A percentile compares a stretch with the other conserved stretches of the same genome.
Evolutionary conservation across 1,140 invertebrate genomes (phyloP).

Genomic region (Drosophila paulistorum): DNA sequence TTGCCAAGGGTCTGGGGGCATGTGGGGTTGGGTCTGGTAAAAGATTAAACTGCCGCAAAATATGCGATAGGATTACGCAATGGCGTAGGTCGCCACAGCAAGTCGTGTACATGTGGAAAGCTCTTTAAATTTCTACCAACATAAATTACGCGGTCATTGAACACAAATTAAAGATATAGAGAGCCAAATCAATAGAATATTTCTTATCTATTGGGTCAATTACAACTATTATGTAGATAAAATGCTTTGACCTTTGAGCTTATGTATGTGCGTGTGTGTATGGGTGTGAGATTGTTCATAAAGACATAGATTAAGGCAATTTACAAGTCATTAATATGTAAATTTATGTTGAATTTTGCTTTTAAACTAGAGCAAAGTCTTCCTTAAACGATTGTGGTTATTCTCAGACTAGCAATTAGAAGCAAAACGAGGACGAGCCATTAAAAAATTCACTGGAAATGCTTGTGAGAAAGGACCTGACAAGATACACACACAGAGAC

Average conservation of each 20-base stretch:
- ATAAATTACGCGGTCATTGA: not conserved
- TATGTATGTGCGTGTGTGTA: no score
- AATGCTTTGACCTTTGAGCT: no score
- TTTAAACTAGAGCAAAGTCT: conserved; percentile 1
- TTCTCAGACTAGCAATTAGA: conserved; percentile 7
- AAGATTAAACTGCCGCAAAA: conserved; percentile 33
- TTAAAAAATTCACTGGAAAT: conserved; percentile 14
- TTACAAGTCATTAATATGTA: no score
- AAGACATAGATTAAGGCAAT: no score
- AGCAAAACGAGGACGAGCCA: conserved; percentile 2
- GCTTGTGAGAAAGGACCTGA: not conserved
- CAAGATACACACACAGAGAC: not conserved
- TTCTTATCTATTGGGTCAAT: no score
- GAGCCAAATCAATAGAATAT: no score
- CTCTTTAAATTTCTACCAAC: conserved; percentile 14
- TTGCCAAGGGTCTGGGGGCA: not conserved
- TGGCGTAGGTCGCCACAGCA: conserved; percentile 17
- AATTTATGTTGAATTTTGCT: not conserved
- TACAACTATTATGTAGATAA: no score
- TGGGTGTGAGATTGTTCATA: no score
- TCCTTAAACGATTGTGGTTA: conserved; percentile 1
- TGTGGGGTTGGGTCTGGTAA: not conserved
- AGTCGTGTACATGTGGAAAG: not conserved
- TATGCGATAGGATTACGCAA: conserved; percentile 50
- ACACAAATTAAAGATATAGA: not conserved